Base-by-base conservation (phyloP, 2,113 vertebrate species). In the Scartelaos histophorus region DNA sequence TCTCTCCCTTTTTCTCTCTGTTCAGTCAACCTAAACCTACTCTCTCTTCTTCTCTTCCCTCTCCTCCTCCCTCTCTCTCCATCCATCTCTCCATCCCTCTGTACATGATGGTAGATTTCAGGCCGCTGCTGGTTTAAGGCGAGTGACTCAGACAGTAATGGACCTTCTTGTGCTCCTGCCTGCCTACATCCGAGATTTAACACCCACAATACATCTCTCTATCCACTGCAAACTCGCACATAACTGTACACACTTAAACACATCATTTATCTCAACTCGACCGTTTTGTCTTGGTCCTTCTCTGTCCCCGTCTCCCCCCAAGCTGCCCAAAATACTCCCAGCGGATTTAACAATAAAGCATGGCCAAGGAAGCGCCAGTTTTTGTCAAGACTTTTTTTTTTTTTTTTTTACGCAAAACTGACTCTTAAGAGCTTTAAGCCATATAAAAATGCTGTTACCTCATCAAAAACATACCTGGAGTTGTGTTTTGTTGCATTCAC, bases 121-220 rank as follows among this genome's bases (percentile, higher is more conserved):
- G 76, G 71, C 74, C 73, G 79, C 85, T 81, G 82, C 82, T 84
- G 86, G 82, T 82, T 83, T 58, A 74, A 89, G 82, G 74, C 82
- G 86, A 74, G 74, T 86, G 85, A 88, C 83, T 88, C 83, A 87
- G 83, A 74, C 79, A 66, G 70, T 82, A 80, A 82, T 77, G 72
- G 84, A 81, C 77, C 80, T 83, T 79, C 88, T 87, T 70, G 76
- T 81, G 82, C 86, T 79, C 81, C 82, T 73, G 84, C 81, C 85
- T 87, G 81, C 84, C 85, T 74, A 85, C 83, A 76, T 85, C 74
- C 69, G 82, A 87, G 84, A 88, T 88, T 79, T 70, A 80, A 80
- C 85, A 73, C 90, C 88, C 88, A 90, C 90, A 76, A 83, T 43
- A 82, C 79, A 71, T 83, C 58, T 84, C 85, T 22, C n/a, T 21